Base-by-base conservation (phyloP, 2,797 vertebrate genomes). In the Spinus olivaceus region DNA sequence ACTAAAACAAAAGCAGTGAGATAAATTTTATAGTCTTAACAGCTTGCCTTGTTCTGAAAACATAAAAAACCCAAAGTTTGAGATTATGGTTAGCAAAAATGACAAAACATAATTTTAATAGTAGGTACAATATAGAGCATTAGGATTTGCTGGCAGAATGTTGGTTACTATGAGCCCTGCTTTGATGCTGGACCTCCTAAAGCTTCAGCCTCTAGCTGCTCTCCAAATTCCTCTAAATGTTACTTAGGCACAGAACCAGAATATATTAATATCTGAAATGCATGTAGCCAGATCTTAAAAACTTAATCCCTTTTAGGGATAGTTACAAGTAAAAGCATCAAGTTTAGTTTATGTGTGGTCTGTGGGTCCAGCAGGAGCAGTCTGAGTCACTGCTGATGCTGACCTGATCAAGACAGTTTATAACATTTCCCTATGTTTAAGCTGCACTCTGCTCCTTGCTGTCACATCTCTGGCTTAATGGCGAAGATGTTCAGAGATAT, bases 151-250 rank as follows among this genome's bases (percentile, higher is more conserved):
- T 93, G 86, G 70, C 70, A 91, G 71, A 53, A 77, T 81, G 47
- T 76, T 94, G 70, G 79, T 94, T 89, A 49, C 70, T 85, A 39
- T 20, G n/a, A 95, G 70, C 24, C 6, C 44, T 61, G 61, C 70
- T 92, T 81, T 71, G 78, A 93, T 0, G 4, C 49, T 88, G 37
- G 7, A 76, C 65, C 50, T 90, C 81, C 86, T 74, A 60, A 83
- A 94, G 50, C 56, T 87, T 85, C 54, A 93, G 51, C 1, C 0
- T 65, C 59, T 83, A 93, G 72, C 78, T 91, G 87, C 60, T 94
- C 64, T 94, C 50, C 64, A 79, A 96, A 91, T 87, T 91, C 86
- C 66, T 87, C 64, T 87, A 77, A 92, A 86, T 73, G 91, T 95
- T 64, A 27, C 19, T 81, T 32, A 65, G 91, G 88, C 83, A 37